Conservation (phyloP, 2,113 vertebrate genomes). For the Trematocara stigmaticum region DNA sequence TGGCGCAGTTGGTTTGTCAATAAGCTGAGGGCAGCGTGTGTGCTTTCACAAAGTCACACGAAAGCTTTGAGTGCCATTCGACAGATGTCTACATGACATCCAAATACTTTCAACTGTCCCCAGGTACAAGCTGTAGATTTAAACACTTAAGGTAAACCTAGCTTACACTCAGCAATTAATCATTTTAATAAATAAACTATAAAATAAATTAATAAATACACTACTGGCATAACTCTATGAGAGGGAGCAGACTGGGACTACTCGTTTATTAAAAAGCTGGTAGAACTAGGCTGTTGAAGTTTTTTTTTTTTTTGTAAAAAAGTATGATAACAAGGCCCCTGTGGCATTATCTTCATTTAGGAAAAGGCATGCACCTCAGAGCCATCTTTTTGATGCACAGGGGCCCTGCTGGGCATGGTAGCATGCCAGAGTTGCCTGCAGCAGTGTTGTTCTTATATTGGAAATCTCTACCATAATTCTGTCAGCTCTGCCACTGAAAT, state of each 20-base stretch:
- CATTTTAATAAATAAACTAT: not conserved
- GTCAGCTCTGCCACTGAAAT: constrained; percentile 1
- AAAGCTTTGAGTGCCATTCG: not conserved
- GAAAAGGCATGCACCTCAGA: not conserved
- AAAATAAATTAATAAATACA: not conserved
- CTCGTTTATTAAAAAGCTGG: not conserved
- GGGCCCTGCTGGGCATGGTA: not conserved
- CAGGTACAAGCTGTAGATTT: not conserved
- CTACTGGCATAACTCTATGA: not conserved
- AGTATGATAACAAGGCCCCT: not conserved
- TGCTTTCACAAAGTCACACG: not conserved
- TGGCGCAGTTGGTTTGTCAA: not conserved
- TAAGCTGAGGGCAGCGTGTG: not conserved
- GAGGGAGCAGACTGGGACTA: not conserved
- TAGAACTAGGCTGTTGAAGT: not conserved
- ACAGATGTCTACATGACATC: not conserved
- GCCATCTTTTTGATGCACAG: not conserved
- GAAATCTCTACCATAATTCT: not conserved
- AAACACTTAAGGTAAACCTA: not conserved
- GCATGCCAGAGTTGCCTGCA: not conserved
- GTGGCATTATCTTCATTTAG: not conserved
- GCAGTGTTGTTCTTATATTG: constrained; percentile 9
- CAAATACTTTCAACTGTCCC: not conserved
- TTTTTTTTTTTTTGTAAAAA: not conserved
- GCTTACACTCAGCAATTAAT: not conserved